Evolutionary conservation across 2,888 invertebrate species (phyloP).

Genomic region (Eupithecia insigniata): DNA sequence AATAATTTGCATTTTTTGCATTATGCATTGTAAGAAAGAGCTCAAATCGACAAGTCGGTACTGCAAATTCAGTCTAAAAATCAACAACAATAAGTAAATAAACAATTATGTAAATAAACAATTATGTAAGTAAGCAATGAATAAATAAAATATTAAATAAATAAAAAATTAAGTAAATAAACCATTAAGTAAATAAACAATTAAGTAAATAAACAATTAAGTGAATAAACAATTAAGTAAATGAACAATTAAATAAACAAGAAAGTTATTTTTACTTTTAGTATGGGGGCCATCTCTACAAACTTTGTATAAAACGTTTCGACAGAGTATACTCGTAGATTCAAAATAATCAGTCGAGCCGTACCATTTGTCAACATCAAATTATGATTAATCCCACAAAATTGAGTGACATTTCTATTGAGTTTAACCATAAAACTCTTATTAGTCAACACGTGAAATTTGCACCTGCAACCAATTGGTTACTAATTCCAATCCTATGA

Average conservation of each 20-base stretch:
- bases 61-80: neutral
- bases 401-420: constrained; percentile 4
- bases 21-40: neutral
- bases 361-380: constrained; percentile 6
- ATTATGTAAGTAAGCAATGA: too few relatives aligned
- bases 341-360: too few relatives aligned
- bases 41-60: neutral
- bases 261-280: neutral
- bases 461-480: constrained; percentile 10
- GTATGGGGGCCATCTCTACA: neutral
- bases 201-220: too few relatives aligned
- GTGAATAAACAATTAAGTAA: too few relatives aligned
- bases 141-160: too few relatives aligned
- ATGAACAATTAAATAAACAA: too few relatives aligned
- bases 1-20: neutral
- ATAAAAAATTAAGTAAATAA: too few relatives aligned
- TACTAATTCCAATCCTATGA: neutral
- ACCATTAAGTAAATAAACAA: too few relatives aligned
- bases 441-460: constrained; percentile 1
- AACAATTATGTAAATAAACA: too few relatives aligned
- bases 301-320: neutral
- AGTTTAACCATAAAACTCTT: neutral
- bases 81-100: too few relatives aligned
- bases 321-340: neutral
- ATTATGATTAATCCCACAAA: neutral